These are phyloP conservation scores for Antheraea pernyi DNA, from an alignment of 1,140 invertebrate genomes.

Conservation along the genomic window DNA sequence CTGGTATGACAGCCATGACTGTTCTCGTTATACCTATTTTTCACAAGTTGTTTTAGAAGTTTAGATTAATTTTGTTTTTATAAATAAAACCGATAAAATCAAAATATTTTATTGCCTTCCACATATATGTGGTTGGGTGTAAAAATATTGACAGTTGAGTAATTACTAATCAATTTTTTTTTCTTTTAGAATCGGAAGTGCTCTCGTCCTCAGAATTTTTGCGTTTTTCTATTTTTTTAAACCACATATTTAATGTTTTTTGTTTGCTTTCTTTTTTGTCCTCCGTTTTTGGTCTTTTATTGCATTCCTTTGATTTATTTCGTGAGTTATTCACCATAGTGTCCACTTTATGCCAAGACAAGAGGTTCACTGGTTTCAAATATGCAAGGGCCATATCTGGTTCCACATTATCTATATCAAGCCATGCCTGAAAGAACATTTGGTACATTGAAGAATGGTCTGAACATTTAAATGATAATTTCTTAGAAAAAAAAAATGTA, in stretches of 20 bases:
- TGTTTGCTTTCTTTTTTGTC: constrained; percentile 41
- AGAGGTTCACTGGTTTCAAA: constrained; percentile 75
- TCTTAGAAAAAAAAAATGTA: no score
- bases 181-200: constrained; percentile 4
- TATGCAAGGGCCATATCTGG: constrained; percentile 78
- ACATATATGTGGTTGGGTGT: no score
- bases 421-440: constrained; percentile 81
- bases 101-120: no score
- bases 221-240: constrained; percentile 48
- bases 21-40: no score
- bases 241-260: constrained; percentile 62
- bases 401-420: constrained; percentile 82
- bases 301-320: constrained; percentile 85
- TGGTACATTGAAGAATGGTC: background rate
- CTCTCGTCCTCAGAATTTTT: constrained; percentile 34
- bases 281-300: constrained; percentile 74
- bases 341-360: constrained; percentile 86
- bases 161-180: background rate
- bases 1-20: no score
- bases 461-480: background rate
- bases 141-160: no score
- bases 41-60: no score
- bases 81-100: no score
- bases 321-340: constrained; percentile 86
- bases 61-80: no score